Conservation (phyloP, 2,797 vertebrate species). For the Loris lydekkerianus region DNA sequence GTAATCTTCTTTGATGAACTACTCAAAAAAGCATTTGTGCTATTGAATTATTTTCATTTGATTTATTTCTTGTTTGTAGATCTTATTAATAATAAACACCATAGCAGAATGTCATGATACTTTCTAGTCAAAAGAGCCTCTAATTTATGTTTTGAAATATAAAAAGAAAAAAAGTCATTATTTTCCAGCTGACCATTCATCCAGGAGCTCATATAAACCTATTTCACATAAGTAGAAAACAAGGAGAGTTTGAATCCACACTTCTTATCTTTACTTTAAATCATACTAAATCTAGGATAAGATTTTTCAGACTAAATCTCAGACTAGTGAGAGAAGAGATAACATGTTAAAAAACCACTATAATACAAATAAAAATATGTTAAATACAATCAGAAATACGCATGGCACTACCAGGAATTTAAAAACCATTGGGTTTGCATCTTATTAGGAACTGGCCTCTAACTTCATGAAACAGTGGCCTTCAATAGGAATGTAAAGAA, state of each 20-base stretch:
- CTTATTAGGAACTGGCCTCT: not conserved
- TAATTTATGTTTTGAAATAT: conserved; percentile 41
- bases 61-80: conserved; percentile 4
- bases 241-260: not conserved
- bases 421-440: not conserved
- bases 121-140: not conserved
- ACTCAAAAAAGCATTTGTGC: not conserved
- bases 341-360: not conserved
- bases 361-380: not conserved
- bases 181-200: conserved; percentile 13
- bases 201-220: not conserved
- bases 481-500: not conserved
- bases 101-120: not conserved
- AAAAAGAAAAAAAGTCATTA: conserved; percentile 51
- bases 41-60: conserved; percentile 7
- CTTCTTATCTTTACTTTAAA: not conserved
- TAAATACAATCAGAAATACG: not conserved
- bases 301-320: not conserved
- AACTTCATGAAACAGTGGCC: not conserved
- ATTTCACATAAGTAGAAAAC: conserved; percentile 38
- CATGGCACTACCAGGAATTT: not conserved
- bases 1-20: not conserved
- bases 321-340: not conserved
- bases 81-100: conserved; percentile 39
- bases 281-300: not conserved